Conservation (phyloP, 1,140 invertebrate genomes). For the Leptopilina clavipes region DNA sequence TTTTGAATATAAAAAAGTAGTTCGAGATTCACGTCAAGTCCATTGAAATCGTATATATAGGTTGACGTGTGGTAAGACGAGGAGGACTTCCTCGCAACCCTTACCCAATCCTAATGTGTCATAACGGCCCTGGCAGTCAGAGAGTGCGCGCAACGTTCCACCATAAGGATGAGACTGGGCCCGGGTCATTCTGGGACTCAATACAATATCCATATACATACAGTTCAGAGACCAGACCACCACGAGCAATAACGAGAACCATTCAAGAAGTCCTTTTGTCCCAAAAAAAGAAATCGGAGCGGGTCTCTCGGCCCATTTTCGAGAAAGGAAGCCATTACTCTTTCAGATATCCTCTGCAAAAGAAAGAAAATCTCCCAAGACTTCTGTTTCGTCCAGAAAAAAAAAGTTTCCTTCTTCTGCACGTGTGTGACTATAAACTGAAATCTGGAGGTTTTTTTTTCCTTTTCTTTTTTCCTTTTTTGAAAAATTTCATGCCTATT, state of each 20-base stretch:
- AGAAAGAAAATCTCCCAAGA: slow-evolving; percentile 19
- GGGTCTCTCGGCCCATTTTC: slow-evolving; percentile 45
- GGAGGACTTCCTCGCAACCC: slow-evolving; percentile 45
- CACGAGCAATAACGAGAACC: slow-evolving; percentile 55
- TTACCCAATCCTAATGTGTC: slow-evolving; percentile 48
- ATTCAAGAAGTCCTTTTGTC: slow-evolving; percentile 54
- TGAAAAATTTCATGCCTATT: not conserved
- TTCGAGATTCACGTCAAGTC: not conserved
- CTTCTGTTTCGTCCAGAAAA: slow-evolving; percentile 14
- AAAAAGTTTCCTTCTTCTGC: slow-evolving; percentile 9
- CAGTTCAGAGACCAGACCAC: slow-evolving; percentile 24
- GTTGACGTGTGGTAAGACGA: not conserved
- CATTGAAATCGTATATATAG: not conserved
- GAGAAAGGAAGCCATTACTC: slow-evolving; percentile 51
- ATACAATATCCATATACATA: not conserved
- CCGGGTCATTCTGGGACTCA: slow-evolving; percentile 15
- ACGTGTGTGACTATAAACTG: not conserved
- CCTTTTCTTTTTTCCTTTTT: no score
- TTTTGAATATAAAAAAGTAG: no score
- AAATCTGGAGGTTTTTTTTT: not conserved
- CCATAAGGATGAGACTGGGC: not conserved
- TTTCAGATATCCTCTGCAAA: slow-evolving; percentile 28
- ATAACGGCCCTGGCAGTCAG: no score
- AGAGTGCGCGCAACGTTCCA: not conserved
- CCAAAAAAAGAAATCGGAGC: not conserved